phyloP scores from a whole-genome alignment of 2,888 invertebrate genomes.

The Drosophila buzzatii region DNA sequence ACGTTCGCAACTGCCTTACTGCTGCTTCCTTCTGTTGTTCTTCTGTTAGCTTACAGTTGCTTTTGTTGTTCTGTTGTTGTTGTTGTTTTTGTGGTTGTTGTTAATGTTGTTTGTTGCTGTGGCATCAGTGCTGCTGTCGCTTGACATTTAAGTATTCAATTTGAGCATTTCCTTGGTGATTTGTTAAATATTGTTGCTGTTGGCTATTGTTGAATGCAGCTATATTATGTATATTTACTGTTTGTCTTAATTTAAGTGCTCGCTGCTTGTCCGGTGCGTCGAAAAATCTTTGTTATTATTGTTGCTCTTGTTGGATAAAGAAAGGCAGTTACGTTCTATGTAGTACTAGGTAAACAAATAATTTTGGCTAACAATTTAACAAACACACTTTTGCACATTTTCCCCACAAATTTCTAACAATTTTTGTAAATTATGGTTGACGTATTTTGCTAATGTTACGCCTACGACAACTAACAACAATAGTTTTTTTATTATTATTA shows the following conservation, averaged over 20 bases:
- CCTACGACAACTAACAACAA: conserved; percentile 40
- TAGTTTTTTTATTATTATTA: conserved; percentile 1
- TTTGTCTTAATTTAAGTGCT: conserved; percentile 43
- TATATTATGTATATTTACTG: conserved; percentile 23
- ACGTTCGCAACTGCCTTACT: conserved; percentile 28
- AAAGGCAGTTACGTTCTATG: conserved; percentile 65
- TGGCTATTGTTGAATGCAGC: conserved; percentile 27
- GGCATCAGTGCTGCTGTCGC: conserved; percentile 42
- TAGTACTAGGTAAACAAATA: conserved; percentile 73
- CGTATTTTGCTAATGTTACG: conserved; percentile 48
- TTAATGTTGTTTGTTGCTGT: conserved; percentile 27
- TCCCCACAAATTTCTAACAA: conserved; percentile 54
- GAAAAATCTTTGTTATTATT: conserved; percentile 32
- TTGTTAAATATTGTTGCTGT: conserved; percentile 19
- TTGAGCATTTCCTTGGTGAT: conserved; percentile 62
- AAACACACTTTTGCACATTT: conserved; percentile 79
- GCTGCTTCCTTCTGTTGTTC: conserved; percentile 11
- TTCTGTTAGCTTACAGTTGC: conserved; percentile 54
- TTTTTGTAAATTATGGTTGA: conserved; percentile 47
- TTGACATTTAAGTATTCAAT: conserved; percentile 67
- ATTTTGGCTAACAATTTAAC: conserved; percentile 80
- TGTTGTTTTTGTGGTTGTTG: conserved; percentile 2
- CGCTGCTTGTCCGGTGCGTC: conserved; percentile 32
- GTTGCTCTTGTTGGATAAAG: conserved; percentile 36
- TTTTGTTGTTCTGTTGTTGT: conserved; percentile 32